These are phyloP conservation scores for Schizaphis graminum DNA, from an alignment of 2,888 invertebrate genomes.

Conservation along the genomic window DNA sequence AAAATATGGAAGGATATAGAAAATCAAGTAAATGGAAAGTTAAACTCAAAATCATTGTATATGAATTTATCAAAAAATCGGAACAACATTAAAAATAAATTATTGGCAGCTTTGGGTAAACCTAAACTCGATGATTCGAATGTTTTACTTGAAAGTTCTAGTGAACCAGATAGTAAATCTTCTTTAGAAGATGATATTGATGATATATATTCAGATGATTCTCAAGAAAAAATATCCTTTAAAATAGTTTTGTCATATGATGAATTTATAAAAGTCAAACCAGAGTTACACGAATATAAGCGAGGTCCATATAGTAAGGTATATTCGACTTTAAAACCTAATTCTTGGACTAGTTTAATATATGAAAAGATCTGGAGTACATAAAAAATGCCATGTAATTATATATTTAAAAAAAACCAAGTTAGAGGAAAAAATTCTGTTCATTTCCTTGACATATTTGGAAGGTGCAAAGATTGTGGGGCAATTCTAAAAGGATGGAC, in stretches of 20 bases:
- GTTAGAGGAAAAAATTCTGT: background rate
- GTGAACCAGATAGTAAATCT: too few species aligned
- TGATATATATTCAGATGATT: too few species aligned
- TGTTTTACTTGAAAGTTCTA: too few species aligned
- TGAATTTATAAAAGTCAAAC: background rate
- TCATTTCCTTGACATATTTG: too few species aligned
- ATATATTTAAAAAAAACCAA: background rate
- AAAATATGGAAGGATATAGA: conserved; percentile 30
- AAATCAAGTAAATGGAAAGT: background rate
- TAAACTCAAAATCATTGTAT: background rate
- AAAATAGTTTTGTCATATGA: too few species aligned
- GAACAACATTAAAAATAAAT: background rate
- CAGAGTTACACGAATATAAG: background rate
- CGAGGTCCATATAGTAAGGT: too few species aligned
- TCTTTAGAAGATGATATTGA: too few species aligned
- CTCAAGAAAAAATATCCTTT: too few species aligned
- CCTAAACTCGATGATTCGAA: too few species aligned
- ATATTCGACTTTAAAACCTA: background rate
- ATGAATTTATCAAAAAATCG: background rate
- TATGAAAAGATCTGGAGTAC: conserved; percentile 4
- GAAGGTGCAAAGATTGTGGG: too few species aligned
- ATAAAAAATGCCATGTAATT: conserved; percentile 3
- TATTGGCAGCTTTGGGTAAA: too few species aligned
- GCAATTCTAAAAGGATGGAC: background rate
- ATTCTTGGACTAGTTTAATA: background rate